phyloP scores from a whole-genome alignment of 2,888 invertebrate genomes.

The Cinara cedri region DNA sequence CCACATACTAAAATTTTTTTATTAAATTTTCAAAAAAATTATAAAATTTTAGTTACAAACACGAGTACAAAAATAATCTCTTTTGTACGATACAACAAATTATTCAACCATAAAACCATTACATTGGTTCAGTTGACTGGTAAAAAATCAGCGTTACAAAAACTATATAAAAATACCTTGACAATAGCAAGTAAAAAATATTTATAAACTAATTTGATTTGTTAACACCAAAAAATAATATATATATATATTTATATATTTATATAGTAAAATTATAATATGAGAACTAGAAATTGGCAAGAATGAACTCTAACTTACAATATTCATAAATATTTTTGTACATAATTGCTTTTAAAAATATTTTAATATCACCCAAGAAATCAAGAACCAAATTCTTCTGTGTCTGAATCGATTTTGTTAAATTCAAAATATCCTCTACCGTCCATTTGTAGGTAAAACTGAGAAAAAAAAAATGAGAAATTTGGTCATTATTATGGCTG shows the following conservation, averaged over 20 bases:
- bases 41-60: conserved; percentile 16
- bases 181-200: background rate
- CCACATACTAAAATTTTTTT: background rate
- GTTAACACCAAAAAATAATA: conserved; percentile 22
- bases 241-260: no score
- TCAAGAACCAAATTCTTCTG: conserved; percentile 94
- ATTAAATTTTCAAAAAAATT: conserved; percentile 8
- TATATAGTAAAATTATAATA: background rate
- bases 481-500: background rate
- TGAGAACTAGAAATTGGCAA: conserved; percentile 21
- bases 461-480: conserved; percentile 61
- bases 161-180: conserved; percentile 20
- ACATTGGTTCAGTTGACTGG: background rate
- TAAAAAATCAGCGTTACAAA: conserved; percentile 21
- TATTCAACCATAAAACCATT: background rate
- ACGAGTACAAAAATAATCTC: conserved; percentile 28
- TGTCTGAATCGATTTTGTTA: conserved; percentile 81
- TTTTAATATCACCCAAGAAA: conserved; percentile 56
- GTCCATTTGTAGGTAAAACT: conserved; percentile 93
- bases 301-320: conserved; percentile 20
- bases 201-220: conserved; percentile 33
- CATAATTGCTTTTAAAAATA: conserved; percentile 24
- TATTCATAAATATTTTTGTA: conserved; percentile 7
- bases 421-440: conserved; percentile 91
- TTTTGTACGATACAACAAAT: conserved; percentile 44